Evolutionary conservation across 2,888 invertebrate species (phyloP).

Genomic region (Philereme vetulata): DNA sequence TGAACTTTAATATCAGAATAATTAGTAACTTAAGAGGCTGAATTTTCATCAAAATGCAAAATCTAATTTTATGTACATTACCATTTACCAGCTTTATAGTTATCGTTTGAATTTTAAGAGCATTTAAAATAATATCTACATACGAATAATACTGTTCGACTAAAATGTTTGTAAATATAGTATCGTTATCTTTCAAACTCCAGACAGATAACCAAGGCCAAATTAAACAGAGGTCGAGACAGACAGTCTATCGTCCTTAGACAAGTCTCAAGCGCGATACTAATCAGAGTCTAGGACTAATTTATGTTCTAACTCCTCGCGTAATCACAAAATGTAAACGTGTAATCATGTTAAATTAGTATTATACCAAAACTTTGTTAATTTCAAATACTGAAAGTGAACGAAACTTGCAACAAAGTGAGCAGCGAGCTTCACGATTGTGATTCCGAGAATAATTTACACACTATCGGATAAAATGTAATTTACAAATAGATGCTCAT

Average conservation of each 20-base stretch:
- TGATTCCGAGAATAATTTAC: background rate
- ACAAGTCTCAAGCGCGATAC: conserved; percentile 23
- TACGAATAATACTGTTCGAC: no score
- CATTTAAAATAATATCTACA: no score
- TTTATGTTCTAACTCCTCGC: conserved; percentile 37
- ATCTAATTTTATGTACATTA: no score
- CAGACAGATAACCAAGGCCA: background rate
- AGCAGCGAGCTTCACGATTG: background rate
- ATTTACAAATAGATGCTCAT: background rate
- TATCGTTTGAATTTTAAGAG: no score
- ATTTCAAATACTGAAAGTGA: background rate
- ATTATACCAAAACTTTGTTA: background rate
- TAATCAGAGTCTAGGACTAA: conserved; percentile 27
- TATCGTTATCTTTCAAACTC: background rate
- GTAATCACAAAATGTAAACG: background rate
- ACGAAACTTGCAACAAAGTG: background rate
- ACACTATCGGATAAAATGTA: background rate
- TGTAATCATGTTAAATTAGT: background rate
- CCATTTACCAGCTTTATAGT: no score
- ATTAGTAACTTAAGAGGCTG: no score
- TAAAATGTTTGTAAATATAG: no score
- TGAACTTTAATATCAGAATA: no score
- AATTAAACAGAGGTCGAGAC: conserved; percentile 15
- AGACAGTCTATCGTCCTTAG: conserved; percentile 18
- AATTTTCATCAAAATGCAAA: no score